phyloP scores from a whole-genome alignment of 1,140 invertebrate species.

The Lucilia cuprina region DNA sequence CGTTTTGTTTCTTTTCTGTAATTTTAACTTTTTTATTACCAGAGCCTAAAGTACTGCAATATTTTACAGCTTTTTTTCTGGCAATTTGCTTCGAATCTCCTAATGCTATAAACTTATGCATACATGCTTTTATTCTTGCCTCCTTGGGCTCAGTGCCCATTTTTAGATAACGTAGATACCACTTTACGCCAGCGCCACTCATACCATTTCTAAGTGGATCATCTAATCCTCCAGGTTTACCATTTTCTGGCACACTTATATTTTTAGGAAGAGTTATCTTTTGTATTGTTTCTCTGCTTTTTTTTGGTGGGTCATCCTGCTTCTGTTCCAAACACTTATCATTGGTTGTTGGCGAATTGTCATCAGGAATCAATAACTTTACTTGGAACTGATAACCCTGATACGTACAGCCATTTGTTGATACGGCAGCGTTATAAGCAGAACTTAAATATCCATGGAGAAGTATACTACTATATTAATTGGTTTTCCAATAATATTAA shows the following conservation, averaged over 20 bases:
- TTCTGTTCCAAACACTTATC: background rate
- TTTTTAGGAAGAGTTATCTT: background rate
- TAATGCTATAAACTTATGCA: background rate
- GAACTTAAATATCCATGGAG: background rate
- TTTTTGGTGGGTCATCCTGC: background rate
- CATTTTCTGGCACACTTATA: background rate
- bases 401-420: background rate
- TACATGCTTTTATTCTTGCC: background rate
- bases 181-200: background rate
- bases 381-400: background rate
- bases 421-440: background rate
- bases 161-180: background rate
- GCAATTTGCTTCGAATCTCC: background rate
- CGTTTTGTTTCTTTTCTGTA: too few relatives aligned
- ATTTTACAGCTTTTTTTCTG: background rate
- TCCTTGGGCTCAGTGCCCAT: background rate
- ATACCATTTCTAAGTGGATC: background rate
- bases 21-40: too few relatives aligned
- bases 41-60: too few relatives aligned
- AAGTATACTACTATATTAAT: background rate
- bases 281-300: background rate
- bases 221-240: background rate
- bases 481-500: background rate
- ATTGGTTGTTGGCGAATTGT: background rate
- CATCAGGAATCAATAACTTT: background rate